Base-by-base conservation (phyloP, 2,888 invertebrate species). In the Epinotia demarniana region DNA sequence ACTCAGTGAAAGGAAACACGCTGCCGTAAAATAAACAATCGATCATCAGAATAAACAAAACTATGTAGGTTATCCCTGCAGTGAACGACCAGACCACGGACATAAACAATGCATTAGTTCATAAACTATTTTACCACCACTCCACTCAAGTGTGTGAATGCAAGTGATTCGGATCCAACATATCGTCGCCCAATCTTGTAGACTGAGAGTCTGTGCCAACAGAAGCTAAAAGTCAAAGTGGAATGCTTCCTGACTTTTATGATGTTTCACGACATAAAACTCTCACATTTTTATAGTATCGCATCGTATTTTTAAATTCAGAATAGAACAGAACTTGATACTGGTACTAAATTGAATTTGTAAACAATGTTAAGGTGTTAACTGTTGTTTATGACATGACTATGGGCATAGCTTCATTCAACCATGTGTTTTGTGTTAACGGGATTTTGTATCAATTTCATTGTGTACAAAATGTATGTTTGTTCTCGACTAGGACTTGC, bases 131-230 rank as follows among this genome's bases (percentile, higher is more conserved):
- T 85, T 84, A 81, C 80, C 76, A 79, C 87, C 84, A 87, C 85
- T 88, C n/a, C n/a, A n/a, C n/a, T 84, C 80, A 76, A 18, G 0
- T 39, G 75, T 78, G 82, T 81, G 83, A 86, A 87, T 84, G 86
- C 80, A 80, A 82, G 86, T 89, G 90, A 91, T 89, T 87, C 53
- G 87, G 87, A 89, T 81, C 86, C 89, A 91, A 91, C 89, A 88
- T 84, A 80, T 90, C 87, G 82, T 81, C 90, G 85, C 84, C 85
- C 83, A 86, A 87, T 85, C 86, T 87, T 89, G 90, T 87, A 88
- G 85, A 82, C 82, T 72, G 69, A 80, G 80, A 82, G 84, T 80
- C 78, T 81, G 85, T 89, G 91, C 89, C 88, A 89, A 89, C 86
- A 84, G 83, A 77, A 81, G 86, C 89, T 90, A 91, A 91, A 88